Percentiles rank a stretch among this genome's conserved stretches.
phyloP scores from a whole-genome alignment of 2,113 vertebrate genomes.

The Gasterosteus nipponicus region DNA sequence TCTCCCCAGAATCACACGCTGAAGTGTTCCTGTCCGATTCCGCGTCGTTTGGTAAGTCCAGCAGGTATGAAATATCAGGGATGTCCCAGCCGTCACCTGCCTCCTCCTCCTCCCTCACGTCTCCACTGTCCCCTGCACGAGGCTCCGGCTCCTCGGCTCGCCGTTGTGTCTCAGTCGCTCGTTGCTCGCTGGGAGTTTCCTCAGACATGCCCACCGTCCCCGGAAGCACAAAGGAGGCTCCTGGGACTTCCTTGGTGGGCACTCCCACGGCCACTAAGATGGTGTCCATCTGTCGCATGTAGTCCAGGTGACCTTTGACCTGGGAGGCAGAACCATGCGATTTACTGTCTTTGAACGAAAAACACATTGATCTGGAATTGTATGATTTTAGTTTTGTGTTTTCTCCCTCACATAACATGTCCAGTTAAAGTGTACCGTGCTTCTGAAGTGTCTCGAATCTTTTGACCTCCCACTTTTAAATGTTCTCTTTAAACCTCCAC shows the following conservation, averaged over 20 bases:
- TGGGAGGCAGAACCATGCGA: constrained; percentile 62
- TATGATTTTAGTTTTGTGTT: background rate
- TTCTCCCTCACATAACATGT: constrained; percentile 14
- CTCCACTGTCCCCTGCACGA: background rate
- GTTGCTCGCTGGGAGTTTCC: constrained; percentile 16
- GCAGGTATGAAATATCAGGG: constrained; percentile 81
- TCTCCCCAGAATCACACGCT: background rate
- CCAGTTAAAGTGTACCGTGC: background rate
- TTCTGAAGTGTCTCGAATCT: constrained; percentile 9
- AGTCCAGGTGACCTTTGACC: constrained; percentile 96
- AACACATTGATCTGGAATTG: background rate
- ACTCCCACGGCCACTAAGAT: constrained; percentile 92
- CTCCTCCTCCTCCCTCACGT: background rate
- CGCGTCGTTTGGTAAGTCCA: constrained; percentile 70
- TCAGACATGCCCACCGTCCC: constrained; percentile 14
- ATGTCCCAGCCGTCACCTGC: constrained; percentile 78
- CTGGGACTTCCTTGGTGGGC: constrained; percentile 85
- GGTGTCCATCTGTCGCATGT: constrained; percentile 95
- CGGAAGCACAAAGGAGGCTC: constrained; percentile 56
- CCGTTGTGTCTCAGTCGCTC: constrained; percentile 12
- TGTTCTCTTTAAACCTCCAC: constrained; percentile 17
- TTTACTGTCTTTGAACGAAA: background rate
- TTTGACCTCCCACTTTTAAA: constrained; percentile 22
- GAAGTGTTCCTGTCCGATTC: constrained; percentile 40
- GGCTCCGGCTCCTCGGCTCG: constrained; percentile 13